A percentile compares a stretch with the other conserved stretches of the same genome.
Conservation (phyloP, 1,140 invertebrate genomes). For the Bathynomus jamesi region DNA sequence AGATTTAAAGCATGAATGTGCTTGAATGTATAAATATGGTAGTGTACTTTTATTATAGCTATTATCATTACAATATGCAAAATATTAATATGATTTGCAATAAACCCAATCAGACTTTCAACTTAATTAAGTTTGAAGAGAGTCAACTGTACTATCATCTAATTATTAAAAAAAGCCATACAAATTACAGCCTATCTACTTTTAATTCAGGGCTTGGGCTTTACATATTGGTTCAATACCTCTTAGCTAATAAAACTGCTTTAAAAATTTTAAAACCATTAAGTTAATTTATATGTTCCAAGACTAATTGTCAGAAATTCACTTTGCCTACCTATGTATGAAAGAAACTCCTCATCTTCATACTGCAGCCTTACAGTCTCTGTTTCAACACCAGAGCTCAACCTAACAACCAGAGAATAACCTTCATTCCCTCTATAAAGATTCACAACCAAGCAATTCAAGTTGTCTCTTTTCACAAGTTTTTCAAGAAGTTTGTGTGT, state of each 20-base stretch:
- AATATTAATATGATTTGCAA: background rate
- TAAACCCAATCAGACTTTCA: too few relatives aligned
- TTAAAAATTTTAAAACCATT: background rate
- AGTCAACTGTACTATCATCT: too few relatives aligned
- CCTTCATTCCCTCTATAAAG: conserved; percentile 85
- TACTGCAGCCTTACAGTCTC: conserved; percentile 49
- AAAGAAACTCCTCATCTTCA: conserved; percentile 51
- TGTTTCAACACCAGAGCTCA: conserved; percentile 46
- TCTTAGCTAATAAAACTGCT: background rate
- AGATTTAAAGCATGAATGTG: too few relatives aligned
- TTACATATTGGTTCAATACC: too few relatives aligned
- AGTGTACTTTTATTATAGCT: too few relatives aligned
- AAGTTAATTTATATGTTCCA: background rate
- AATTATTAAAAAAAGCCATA: too few relatives aligned
- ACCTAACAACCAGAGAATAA: conserved; percentile 71
- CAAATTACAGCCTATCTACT: too few relatives aligned
- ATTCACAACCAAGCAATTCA: conserved; percentile 82
- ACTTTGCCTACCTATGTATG: conserved; percentile 51
- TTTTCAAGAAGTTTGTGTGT: conserved; percentile 74
- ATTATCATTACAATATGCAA: too few relatives aligned
- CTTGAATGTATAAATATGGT: too few relatives aligned
- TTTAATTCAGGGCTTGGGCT: too few relatives aligned
- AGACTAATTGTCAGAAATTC: background rate
- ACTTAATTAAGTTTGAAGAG: too few relatives aligned
- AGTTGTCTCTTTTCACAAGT: conserved; percentile 68